Evolutionary conservation across 2,113 vertebrate species (phyloP), one percentile per base, ranked within the genome.

Genomic region (Athene noctua): DNA sequence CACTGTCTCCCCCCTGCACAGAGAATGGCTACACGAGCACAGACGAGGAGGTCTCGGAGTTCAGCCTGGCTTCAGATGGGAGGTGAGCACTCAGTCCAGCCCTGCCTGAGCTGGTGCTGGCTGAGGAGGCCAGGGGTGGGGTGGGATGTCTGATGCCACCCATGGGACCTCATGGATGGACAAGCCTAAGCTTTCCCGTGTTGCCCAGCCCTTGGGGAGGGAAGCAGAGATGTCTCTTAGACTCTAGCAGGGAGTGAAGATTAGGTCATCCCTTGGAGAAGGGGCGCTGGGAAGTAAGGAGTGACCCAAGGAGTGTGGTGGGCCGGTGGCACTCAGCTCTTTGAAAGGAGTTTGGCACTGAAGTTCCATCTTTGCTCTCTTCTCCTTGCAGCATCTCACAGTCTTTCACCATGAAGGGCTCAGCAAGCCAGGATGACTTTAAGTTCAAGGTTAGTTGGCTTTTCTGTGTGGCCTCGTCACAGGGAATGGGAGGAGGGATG

Each of bases 381-480:
- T 82, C 72, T 82, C 49, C 61, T 84, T 86, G 29, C 95, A 99
- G 99, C 92, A 97, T 99, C 58, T 98, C 98, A 51, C 98, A 98
- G 88, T 98, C 98, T 21, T 98, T 98, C 77, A 98, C 98, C 74
- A 99, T 99, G 98, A 99, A 99, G 96, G 98, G 98, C 25, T 99
- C 99, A 49, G 99, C 98, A 92, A 99, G 99, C 97, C 99, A 99
- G 42, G 99, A 99, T 78, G 99, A 99, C 93, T 99, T 99, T 98
- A 99, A 99, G 95, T 96, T 98, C 67, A 99, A 99, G 99, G 99
- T 99, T 96, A 97, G 97, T 72, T 80, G 73, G 15, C 13, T 16
- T 82, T 87, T 47, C 51, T 34, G 11, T 61, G 15, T 58, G 29
- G 21, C 7, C 11, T 6, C 2, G 2, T 58, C 40, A 19, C 54